phyloP scores from a whole-genome alignment of 2,888 invertebrate genomes.

The Zhengitettix transpicula region DNA sequence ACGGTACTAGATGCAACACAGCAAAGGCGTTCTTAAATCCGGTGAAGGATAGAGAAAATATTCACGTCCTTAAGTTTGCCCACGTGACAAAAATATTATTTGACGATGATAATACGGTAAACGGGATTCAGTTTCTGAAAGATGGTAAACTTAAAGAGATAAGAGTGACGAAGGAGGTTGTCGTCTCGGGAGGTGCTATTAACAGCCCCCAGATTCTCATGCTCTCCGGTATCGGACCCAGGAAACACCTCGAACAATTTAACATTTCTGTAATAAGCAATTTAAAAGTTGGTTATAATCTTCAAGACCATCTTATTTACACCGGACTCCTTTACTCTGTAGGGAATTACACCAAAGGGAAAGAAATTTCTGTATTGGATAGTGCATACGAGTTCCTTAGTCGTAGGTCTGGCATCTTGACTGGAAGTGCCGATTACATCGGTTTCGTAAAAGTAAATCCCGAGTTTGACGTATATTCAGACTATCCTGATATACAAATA shows the following conservation, averaged over 20 bases:
- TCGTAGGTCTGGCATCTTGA: no score
- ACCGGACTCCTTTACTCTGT: neutral
- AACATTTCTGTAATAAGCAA: conserved; percentile 8
- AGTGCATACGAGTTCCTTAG: no score
- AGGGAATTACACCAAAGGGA: neutral
- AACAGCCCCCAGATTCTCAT: conserved; percentile 13
- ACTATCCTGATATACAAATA: conserved; percentile 8
- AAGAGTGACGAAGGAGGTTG: conserved; percentile 10
- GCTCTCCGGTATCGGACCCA: conserved; percentile 12
- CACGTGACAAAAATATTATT: conserved; percentile 16
- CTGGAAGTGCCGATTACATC: no score
- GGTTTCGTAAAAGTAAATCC: no score
- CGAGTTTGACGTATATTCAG: neutral
- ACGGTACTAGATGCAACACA: conserved; percentile 16
- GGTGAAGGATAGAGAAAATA: conserved; percentile 12
- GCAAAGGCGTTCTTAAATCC: conserved; percentile 17
- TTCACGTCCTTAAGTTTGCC: conserved; percentile 18
- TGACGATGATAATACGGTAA: conserved; percentile 18
- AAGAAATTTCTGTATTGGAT: no score
- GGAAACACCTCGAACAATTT: conserved; percentile 6
- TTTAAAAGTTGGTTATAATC: conserved; percentile 28
- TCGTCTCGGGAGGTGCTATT: conserved; percentile 14
- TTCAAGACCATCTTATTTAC: conserved; percentile 26
- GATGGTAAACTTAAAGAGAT: conserved; percentile 1
- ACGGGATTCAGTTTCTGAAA: conserved; percentile 16